Evolutionary conservation across 2,113 vertebrate species (phyloP).

Genomic region (Trichechus manatus): DNA sequence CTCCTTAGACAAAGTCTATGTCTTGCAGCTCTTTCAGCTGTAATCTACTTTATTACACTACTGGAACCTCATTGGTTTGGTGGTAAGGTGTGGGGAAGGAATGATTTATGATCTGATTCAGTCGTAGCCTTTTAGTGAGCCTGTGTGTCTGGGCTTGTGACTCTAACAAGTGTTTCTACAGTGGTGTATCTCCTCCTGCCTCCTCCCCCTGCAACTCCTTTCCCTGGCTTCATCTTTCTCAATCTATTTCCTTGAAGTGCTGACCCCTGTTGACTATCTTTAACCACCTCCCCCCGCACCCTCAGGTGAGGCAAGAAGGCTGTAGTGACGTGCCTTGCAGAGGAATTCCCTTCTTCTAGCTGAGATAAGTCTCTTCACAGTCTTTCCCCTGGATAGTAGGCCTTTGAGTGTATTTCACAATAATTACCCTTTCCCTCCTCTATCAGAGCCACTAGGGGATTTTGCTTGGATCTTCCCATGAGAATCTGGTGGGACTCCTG

Average conservation of each 20-base stretch:
- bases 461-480: too few species aligned
- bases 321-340: not conserved
- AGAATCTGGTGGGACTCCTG: too few species aligned
- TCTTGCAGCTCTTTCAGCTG: not conserved
- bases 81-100: not conserved
- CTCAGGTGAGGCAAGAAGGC: not conserved
- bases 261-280: too few species aligned
- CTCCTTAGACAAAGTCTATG: not conserved
- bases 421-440: not conserved
- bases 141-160: not conserved
- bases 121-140: too few species aligned
- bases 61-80: not conserved
- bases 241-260: not conserved
- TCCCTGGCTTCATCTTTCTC: too few species aligned
- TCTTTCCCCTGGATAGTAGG: not conserved
- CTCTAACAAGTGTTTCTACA: not conserved
- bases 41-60: not conserved
- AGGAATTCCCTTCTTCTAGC: not conserved
- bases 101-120: not conserved
- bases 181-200: too few species aligned
- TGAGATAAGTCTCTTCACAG: not conserved
- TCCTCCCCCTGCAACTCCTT: too few species aligned
- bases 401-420: not conserved
- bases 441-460: not conserved
- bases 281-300: not conserved